These are phyloP conservation scores for Drosophila rubida DNA, from an alignment of 2,888 invertebrate species.

Conservation along the genomic window DNA sequence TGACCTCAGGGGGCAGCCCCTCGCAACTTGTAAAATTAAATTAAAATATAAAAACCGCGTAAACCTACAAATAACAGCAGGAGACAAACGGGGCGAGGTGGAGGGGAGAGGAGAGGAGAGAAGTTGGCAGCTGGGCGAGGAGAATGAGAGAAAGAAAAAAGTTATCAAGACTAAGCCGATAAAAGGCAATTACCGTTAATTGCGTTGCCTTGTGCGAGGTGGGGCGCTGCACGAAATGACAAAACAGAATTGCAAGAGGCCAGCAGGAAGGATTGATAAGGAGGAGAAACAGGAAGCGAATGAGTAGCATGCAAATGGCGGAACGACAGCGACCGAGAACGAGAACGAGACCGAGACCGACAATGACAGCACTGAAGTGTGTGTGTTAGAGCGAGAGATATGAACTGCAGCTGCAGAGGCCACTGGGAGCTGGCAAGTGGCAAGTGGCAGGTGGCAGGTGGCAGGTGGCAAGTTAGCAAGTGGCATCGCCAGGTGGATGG, in stretches of 20 bases:
- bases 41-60: conserved; percentile 79
- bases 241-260: conserved; percentile 45
- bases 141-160: conserved; percentile 60
- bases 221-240: conserved; percentile 50
- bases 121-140: conserved; percentile 3
- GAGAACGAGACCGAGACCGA: conserved; percentile 15
- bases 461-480: conserved; percentile 35
- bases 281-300: not conserved
- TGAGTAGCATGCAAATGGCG: conserved; percentile 68
- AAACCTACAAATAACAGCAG: conserved; percentile 67
- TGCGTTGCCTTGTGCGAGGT: conserved; percentile 70
- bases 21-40: conserved; percentile 73
- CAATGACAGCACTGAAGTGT: conserved; percentile 22
- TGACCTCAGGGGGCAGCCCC: conserved; percentile 33
- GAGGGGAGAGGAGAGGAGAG: not conserved
- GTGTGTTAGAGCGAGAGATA: conserved; percentile 59
- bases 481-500: conserved; percentile 5
- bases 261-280: conserved; percentile 22
- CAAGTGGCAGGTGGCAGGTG: conserved; percentile 15
- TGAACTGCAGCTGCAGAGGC: conserved; percentile 62
- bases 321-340: conserved; percentile 4
- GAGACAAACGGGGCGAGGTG: not conserved
- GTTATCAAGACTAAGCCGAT: conserved; percentile 80
- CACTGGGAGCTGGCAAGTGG: conserved; percentile 28
- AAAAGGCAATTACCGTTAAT: conserved; percentile 81